Conservation (phyloP, 2,113 vertebrate genomes). For the Xiphophorus maculatus region DNA sequence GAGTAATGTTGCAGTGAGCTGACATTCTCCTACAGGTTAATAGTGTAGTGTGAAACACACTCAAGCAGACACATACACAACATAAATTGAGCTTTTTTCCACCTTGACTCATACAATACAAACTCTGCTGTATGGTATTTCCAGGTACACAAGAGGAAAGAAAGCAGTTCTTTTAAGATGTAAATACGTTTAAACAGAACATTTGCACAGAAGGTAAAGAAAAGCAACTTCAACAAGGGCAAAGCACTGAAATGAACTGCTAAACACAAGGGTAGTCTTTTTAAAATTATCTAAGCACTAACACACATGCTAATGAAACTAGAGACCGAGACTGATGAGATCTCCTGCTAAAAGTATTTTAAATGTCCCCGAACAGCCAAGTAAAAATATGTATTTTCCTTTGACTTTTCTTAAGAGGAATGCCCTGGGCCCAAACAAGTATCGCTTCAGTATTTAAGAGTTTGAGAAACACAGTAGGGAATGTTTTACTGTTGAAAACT, state of each 20-base stretch:
- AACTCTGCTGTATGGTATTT: slow-evolving; percentile 5
- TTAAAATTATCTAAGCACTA: background rate
- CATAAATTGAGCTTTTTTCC: background rate
- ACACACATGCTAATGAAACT: slow-evolving; percentile 7
- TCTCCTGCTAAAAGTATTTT: slow-evolving; percentile 15
- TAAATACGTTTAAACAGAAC: background rate
- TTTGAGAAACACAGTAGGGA: background rate
- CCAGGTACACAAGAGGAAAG: background rate
- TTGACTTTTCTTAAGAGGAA: background rate
- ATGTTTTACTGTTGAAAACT: slow-evolving; percentile 1
- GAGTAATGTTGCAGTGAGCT: slow-evolving; percentile 62
- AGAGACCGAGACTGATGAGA: slow-evolving; percentile 9
- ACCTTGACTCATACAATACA: slow-evolving; percentile 27
- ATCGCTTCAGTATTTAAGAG: slow-evolving; percentile 1
- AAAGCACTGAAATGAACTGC: background rate
- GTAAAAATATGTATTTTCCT: slow-evolving; percentile 14
- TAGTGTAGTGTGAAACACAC: slow-evolving; percentile 18
- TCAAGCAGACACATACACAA: slow-evolving; percentile 16
- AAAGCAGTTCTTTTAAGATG: slow-evolving; percentile 1
- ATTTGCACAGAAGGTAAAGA: background rate
- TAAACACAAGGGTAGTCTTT: slow-evolving; percentile 13
- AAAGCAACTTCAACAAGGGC: slow-evolving; percentile 4
- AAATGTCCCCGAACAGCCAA: slow-evolving; percentile 21
- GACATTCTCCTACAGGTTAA: slow-evolving; percentile 69
- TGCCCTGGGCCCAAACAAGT: background rate